Evolutionary conservation across 2,888 invertebrate genomes (phyloP).

Genomic region (Drosophila macrospina): DNA sequence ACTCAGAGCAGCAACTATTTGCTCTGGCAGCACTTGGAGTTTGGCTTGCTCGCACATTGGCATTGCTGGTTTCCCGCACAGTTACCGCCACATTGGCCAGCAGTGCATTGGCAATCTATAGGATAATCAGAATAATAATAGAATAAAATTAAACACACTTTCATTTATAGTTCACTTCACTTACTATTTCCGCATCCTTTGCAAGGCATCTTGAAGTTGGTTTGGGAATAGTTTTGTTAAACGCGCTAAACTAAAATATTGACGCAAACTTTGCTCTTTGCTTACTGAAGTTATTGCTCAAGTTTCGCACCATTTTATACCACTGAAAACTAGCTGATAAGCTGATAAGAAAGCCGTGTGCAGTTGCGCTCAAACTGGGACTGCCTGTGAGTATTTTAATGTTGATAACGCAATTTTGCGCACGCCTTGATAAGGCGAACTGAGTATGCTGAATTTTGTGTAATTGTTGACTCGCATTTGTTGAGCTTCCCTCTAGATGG

Average conservation of each 20-base stretch:
- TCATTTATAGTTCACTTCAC: conserved; percentile 27
- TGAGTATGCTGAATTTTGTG: neutral
- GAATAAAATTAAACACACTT: neutral
- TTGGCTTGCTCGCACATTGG: conserved; percentile 71
- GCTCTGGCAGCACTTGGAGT: conserved; percentile 62
- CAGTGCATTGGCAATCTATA: conserved; percentile 77
- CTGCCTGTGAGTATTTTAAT: neutral
- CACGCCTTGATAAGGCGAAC: conserved; percentile 43
- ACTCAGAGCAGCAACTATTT: conserved; percentile 37
- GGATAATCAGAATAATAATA: conserved; percentile 14
- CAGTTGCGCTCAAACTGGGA: conserved; percentile 39
- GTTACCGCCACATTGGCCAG: conserved; percentile 75
- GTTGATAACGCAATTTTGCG: conserved; percentile 49
- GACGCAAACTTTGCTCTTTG: conserved; percentile 18
- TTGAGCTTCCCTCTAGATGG: conserved; percentile 22
- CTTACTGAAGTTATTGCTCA: conserved; percentile 13
- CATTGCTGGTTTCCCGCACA: conserved; percentile 77
- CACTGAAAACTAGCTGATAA: conserved; percentile 36
- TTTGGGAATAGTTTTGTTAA: neutral
- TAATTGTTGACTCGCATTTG: conserved; percentile 8
- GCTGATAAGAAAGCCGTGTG: conserved; percentile 59
- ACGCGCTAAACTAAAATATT: neutral
- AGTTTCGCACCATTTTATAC: conserved; percentile 38
- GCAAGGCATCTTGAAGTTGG: conserved; percentile 70
- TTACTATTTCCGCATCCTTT: conserved; percentile 77